A percentile compares a stretch with the other conserved stretches of the same genome.
These are phyloP conservation scores for Drosophila seguyi DNA, from an alignment of 1,140 invertebrate genomes.

Conservation along the genomic window DNA sequence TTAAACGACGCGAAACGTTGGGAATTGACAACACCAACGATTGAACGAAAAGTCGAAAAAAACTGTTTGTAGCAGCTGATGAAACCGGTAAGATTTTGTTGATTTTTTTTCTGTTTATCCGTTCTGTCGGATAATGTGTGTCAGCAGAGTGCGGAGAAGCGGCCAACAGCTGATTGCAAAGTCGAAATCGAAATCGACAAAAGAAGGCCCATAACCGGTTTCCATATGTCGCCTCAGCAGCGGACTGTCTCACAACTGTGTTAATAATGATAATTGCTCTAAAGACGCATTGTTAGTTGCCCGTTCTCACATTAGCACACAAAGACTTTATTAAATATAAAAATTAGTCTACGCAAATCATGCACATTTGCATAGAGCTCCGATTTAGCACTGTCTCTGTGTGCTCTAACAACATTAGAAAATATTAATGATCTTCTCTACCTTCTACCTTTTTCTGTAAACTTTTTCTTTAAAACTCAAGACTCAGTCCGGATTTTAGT, in stretches of 20 bases:
- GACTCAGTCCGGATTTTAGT: not conserved
- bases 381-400: not conserved
- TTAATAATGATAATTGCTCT: constrained; percentile 40
- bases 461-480: not conserved
- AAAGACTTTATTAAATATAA: constrained; percentile 18
- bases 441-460: no score
- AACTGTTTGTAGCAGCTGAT: constrained; percentile 25
- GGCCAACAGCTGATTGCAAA: constrained; percentile 38
- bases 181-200: constrained; percentile 1
- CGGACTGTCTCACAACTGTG: constrained; percentile 22
- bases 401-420: no score
- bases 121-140: constrained; percentile 37
- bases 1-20: constrained; percentile 6
- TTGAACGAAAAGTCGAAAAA: constrained; percentile 2
- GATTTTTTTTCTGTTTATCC: constrained; percentile 9
- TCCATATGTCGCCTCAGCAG: constrained; percentile 1
- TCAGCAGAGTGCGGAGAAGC: constrained; percentile 23
- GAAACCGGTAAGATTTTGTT: constrained; percentile 42
- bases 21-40: not conserved
- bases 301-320: constrained; percentile 10
- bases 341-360: constrained; percentile 19
- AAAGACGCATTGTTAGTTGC: constrained; percentile 29
- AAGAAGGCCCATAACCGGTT: constrained; percentile 21
- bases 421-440: not conserved
- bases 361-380: not conserved